These are phyloP conservation scores for Chromobotia macracanthus DNA, from an alignment of 2,797 vertebrate genomes.

Conservation along the genomic window DNA sequence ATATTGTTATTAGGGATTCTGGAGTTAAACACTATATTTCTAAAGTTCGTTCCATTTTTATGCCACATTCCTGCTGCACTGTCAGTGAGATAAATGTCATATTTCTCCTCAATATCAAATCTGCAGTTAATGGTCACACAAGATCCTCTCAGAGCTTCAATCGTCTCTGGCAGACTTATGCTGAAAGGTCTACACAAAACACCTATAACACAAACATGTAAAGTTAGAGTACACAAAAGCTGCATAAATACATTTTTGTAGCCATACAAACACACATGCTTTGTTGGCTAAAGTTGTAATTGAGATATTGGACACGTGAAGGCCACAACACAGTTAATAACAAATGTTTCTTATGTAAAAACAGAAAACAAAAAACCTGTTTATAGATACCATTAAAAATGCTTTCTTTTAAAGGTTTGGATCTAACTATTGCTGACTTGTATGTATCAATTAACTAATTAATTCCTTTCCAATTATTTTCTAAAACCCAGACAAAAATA, in stretches of 20 bases:
- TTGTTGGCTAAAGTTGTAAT: not conserved
- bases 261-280: too few species aligned
- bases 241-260: not conserved
- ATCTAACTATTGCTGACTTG: too few species aligned
- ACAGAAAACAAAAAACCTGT: too few species aligned
- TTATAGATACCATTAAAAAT: too few species aligned
- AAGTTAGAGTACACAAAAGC: not conserved
- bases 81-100: not conserved
- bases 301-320: not conserved
- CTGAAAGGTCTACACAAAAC: conserved; percentile 22
- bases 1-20: not conserved
- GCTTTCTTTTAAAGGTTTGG: too few species aligned
- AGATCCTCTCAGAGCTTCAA: conserved; percentile 26
- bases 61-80: accelerated
- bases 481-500: too few species aligned
- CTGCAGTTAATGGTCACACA: conserved; percentile 34
- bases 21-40: not conserved
- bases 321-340: too few species aligned
- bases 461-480: too few species aligned
- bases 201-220: conserved; percentile 26
- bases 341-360: too few species aligned
- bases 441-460: too few species aligned
- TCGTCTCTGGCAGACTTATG: conserved; percentile 2
- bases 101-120: accelerated
- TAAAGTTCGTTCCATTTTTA: accelerated